Conservation (phyloP, 2,797 vertebrate species). For the Natrix natrix region DNA sequence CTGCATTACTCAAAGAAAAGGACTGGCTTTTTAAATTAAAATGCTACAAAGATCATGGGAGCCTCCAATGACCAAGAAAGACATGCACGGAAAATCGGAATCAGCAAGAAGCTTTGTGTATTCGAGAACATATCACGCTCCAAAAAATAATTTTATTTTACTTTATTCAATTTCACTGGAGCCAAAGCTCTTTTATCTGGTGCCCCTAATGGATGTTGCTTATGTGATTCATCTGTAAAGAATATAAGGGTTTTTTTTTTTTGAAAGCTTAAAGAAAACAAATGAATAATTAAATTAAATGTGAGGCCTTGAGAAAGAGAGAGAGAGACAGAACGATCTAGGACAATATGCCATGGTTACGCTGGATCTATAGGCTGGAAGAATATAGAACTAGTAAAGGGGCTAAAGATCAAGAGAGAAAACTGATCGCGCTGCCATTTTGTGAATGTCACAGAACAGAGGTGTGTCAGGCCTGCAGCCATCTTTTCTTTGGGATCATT, state of each 20-base stretch:
- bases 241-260: not conserved
- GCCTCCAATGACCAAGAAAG: constrained; percentile 28
- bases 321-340: not conserved
- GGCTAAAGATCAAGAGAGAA: not conserved
- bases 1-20: constrained; percentile 42
- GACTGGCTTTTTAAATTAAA: constrained; percentile 48
- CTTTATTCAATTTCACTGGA: constrained; percentile 42
- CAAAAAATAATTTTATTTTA: constrained; percentile 39
- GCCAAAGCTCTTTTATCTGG: constrained; percentile 32
- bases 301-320: not conserved
- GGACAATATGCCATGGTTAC: not conserved
- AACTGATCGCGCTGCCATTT: not conserved
- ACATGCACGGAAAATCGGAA: not conserved
- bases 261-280: constrained; percentile 20
- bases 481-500: too few relatives aligned
- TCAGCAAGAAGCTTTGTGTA: constrained; percentile 1
- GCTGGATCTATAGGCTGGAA: not conserved
- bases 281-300: constrained; percentile 28
- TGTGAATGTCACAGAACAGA: not conserved
- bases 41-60: constrained; percentile 31
- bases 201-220: constrained; percentile 16
- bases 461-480: too few relatives aligned
- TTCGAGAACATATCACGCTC: constrained; percentile 9
- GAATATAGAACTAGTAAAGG: not conserved
- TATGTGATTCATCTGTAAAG: constrained; percentile 10